Percentiles rank a stretch among this genome's conserved stretches.
Conservation (phyloP, 2,797 vertebrate species). For the Rhabdomys pumilio region DNA sequence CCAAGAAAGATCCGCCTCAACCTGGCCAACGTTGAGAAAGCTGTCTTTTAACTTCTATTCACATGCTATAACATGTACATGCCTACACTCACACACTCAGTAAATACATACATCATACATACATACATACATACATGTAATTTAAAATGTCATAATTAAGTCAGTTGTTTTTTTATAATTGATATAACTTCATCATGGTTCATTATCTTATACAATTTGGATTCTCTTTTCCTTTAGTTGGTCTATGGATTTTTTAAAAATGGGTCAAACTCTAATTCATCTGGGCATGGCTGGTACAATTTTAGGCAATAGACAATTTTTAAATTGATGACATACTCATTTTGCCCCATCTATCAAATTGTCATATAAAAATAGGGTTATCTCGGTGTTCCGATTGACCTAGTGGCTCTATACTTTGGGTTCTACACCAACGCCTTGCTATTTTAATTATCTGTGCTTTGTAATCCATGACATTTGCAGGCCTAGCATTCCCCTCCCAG, state of each 20-base stretch:
- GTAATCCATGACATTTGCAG: neutral
- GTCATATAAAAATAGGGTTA: neutral
- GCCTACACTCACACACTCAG: neutral
- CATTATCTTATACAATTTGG: conserved; percentile 53
- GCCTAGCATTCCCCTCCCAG: neutral
- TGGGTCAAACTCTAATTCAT: conserved; percentile 19
- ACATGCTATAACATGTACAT: neutral
- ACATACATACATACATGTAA: neutral
- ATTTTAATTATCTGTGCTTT: conserved; percentile 2
- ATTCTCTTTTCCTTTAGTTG: conserved; percentile 31
- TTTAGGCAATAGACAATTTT: conserved; percentile 4
- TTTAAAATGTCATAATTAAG: neutral
- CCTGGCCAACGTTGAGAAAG: neutral
- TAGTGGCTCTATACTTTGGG: neutral
- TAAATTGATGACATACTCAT: neutral
- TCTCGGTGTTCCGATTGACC: neutral
- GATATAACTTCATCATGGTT: conserved; percentile 29
- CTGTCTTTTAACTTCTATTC: neutral
- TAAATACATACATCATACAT: neutral
- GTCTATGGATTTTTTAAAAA: conserved; percentile 3
- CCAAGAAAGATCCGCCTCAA: neutral
- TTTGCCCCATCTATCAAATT: conserved; percentile 18
- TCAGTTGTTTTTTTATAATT: neutral
- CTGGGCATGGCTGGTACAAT: neutral
- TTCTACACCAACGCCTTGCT: neutral